These are phyloP conservation scores for Odontesthes bonariensis DNA, from an alignment of 2,113 vertebrate genomes.

Conservation along the genomic window DNA sequence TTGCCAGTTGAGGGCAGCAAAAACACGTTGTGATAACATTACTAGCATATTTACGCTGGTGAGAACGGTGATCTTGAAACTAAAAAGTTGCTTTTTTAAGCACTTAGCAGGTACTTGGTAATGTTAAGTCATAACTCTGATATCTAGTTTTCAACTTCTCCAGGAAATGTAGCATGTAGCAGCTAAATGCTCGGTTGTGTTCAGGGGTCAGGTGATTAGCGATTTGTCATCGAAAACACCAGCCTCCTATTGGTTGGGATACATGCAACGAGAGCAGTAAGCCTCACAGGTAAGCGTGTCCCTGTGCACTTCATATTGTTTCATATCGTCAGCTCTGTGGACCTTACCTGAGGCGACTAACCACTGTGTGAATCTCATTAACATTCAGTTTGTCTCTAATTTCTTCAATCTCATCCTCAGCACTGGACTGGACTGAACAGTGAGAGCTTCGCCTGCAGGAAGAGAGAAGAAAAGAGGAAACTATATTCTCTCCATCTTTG, in stretches of 20 bases:
- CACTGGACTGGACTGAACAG: slow-evolving; percentile 57
- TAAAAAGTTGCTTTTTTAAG: neutral
- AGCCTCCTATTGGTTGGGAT: neutral
- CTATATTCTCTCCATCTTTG: neutral
- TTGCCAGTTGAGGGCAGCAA: too few species aligned
- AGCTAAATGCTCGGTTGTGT: too few species aligned
- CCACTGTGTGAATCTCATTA: slow-evolving; percentile 82
- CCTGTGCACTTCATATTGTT: too few species aligned
- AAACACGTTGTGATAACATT: too few species aligned
- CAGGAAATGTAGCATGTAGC: too few species aligned
- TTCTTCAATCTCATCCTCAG: slow-evolving; percentile 75
- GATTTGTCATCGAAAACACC: neutral
- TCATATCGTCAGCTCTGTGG: neutral
- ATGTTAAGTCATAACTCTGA: neutral
- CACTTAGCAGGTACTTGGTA: neutral
- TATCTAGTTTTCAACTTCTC: neutral
- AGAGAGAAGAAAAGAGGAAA: neutral
- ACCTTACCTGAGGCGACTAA: slow-evolving; percentile 84
- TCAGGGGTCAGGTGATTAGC: neutral
- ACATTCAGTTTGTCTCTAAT: slow-evolving; percentile 85
- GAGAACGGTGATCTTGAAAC: neutral
- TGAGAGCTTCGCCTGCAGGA: slow-evolving; percentile 57
- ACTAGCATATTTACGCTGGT: too few species aligned
- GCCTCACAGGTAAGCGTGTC: too few species aligned
- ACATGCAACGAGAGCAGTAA: too few species aligned